Evolutionary conservation across 1,140 invertebrate species (phyloP), one percentile per base, ranked within the genome.

Genomic region (Micrasema minimum): DNA sequence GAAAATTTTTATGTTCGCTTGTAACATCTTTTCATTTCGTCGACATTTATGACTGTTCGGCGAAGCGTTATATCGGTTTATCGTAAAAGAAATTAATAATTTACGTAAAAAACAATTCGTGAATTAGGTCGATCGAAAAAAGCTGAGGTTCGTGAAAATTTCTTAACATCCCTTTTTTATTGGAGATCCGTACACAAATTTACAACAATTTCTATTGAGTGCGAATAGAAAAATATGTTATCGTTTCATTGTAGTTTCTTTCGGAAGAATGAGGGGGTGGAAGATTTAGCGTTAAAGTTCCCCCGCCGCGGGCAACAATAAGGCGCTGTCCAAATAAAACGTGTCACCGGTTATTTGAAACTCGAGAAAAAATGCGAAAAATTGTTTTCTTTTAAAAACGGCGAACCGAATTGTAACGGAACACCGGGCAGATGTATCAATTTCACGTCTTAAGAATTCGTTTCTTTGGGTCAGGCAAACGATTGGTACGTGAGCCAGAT

Each of bases 391-490:
- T 31, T 66, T 66, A 45, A 66, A 46, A 66, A 66, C 5, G 71
- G 45, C 51, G n/a, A 20, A 50, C 26, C 20, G 41, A 73, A 69
- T 73, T 64, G 68, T 66, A 45, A 74, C 41, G 48, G 48, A 70
- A 70, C 46, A 69, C 51, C 37, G 35, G 37, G 43, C 46, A 51
- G 57, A 69, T 66, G 72, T 74, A 74, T 74, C 72, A 74, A 70
- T 74, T 74, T 74, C 72, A 74, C 72, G 72, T 74, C 66, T 64
- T 43, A 55, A 53, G 64, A 69, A 74, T 70, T 70, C 72, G 51
- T 70, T 74, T 70, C 67, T 69, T 69, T 69, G 67, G 72, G 72
- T 73, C 61, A 74, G 62, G 67, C 51, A 70, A 72, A 72, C 71
- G 71, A 69, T 72, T 50, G 61, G 26, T 66, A 74, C 72, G 72